phyloP scores from a whole-genome alignment of 2,888 invertebrate species.

The Trissolcus brochymenae region DNA sequence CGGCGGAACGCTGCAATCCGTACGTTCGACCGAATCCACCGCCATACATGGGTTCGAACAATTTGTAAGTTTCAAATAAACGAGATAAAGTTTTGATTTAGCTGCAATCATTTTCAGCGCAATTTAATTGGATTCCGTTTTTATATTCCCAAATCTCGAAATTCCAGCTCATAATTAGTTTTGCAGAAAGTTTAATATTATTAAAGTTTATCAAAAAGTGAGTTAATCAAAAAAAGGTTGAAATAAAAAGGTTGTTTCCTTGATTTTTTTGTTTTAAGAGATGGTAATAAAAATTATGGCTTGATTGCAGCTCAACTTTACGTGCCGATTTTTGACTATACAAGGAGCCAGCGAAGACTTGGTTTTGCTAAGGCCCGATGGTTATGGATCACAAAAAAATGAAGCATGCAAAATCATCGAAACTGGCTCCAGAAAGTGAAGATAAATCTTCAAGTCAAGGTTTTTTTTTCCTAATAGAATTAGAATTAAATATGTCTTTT shows the following conservation, averaged over 20 bases:
- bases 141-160: neutral
- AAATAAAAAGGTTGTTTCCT: no score
- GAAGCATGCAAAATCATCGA: conserved; percentile 63
- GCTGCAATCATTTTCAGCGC: neutral
- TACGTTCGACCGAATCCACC: conserved; percentile 79
- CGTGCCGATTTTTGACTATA: conserved; percentile 79
- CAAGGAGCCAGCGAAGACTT: conserved; percentile 77
- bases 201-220: no score
- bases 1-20: conserved; percentile 69
- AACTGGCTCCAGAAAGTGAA: conserved; percentile 65
- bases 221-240: no score
- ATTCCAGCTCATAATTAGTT: no score
- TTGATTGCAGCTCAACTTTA: conserved; percentile 64
- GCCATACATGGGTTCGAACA: conserved; percentile 79
- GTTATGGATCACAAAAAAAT: conserved; percentile 33
- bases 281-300: conserved; percentile 1
- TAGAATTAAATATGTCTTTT: neutral
- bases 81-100: neutral
- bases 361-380: conserved; percentile 77
- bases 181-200: no score
- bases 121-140: neutral
- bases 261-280: neutral
- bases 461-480: conserved; percentile 20
- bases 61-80: conserved; percentile 72
- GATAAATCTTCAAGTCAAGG: conserved; percentile 42